A percentile compares a stretch with the other conserved stretches of the same genome.
These are phyloP conservation scores for Theretra japonica DNA, from an alignment of 2,888 invertebrate species.

Conservation along the genomic window DNA sequence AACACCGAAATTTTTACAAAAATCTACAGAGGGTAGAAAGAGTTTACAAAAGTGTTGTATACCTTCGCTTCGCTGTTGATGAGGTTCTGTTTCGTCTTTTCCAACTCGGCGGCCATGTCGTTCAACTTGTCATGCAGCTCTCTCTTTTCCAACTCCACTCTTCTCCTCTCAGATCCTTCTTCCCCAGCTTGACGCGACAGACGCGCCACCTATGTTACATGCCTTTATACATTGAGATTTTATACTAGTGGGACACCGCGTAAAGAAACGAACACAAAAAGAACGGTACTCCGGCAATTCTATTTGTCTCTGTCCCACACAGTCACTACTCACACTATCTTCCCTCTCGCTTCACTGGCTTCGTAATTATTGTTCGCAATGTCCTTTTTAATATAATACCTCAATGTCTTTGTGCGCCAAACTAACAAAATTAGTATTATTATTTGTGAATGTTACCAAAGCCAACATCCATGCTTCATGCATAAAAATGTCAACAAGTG, in stretches of 20 bases:
- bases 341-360: no score
- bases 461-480: conserved; percentile 14
- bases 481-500: neutral
- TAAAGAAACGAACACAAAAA: no score
- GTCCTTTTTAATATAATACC: no score
- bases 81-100: conserved; percentile 87
- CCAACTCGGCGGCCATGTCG: conserved; percentile 87
- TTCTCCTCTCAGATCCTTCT: conserved; percentile 91
- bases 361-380: no score
- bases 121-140: conserved; percentile 87
- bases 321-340: neutral
- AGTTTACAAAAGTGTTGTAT: conserved; percentile 36
- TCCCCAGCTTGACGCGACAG: conserved; percentile 93
- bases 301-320: no score
- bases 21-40: neutral
- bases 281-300: no score
- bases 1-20: neutral
- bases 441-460: conserved; percentile 1
- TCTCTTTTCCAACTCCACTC: conserved; percentile 88
- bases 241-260: no score
- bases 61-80: conserved; percentile 89
- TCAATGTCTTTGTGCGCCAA: neutral
- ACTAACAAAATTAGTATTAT: conserved; percentile 7
- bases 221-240: neutral
- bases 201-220: conserved; percentile 86